Evolutionary conservation across 2,113 vertebrate species (phyloP).

Genomic region (Strix uralensis): DNA sequence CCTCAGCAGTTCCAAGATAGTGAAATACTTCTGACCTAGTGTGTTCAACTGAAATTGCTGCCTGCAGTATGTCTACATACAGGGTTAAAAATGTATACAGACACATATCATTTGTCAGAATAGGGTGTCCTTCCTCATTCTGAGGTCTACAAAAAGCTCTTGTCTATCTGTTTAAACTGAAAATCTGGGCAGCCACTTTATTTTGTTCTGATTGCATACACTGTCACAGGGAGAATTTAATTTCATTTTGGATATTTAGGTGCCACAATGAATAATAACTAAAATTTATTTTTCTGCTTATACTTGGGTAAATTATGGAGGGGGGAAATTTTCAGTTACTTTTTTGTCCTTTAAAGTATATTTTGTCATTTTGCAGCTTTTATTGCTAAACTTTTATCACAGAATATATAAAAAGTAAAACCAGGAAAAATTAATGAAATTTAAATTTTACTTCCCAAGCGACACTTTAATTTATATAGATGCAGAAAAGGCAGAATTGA

Average conservation of each 20-base stretch:
- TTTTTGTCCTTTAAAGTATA: neutral
- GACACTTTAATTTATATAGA: neutral
- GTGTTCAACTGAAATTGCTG: neutral
- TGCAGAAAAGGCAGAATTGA: neutral
- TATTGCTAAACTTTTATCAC: neutral
- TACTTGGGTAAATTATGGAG: neutral
- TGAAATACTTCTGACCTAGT: neutral
- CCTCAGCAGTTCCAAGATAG: neutral
- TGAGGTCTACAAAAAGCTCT: neutral
- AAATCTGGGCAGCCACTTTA: neutral
- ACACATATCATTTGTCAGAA: neutral
- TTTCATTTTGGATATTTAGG: neutral
- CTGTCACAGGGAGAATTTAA: neutral
- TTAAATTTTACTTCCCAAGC: neutral
- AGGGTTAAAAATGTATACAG: neutral
- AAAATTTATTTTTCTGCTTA: neutral
- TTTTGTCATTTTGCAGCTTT: neutral
- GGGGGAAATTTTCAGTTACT: rapidly evolving
- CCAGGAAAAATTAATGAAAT: neutral
- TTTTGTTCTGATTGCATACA: neutral
- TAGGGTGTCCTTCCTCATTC: neutral
- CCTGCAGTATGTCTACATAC: neutral
- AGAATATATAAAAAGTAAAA: neutral
- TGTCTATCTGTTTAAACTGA: neutral
- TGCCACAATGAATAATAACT: neutral